Base-by-base conservation (phyloP, 1,140 invertebrate species). In the Mamestra configurata region DNA sequence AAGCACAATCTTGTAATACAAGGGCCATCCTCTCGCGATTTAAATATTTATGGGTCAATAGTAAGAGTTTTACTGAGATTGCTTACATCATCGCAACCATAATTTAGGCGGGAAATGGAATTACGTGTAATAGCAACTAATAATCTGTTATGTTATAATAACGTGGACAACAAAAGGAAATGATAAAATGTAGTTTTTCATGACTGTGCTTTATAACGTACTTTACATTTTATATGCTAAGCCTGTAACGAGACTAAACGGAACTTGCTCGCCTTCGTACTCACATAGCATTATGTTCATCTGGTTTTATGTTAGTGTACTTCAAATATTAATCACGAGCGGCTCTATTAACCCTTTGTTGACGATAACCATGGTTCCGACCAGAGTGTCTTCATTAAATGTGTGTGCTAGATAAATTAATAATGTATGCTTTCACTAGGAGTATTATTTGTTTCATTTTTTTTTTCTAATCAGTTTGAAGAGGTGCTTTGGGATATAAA, bases 41-140 rank as follows among this genome's bases (percentile, higher is more conserved):
- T 76, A 85, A 86, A 84, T 71, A 83, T 87, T 86, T 87, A 85
- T 90, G 86, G 89, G 90, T 91, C 91, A 92, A 93, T 93, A 90
- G 88, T 86, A 86, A 89, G 79, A 88, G 83, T 87, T 87, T 86
- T 86, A 88, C 80, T 77, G 77, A 87, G 83, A 92, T 88, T 88
- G 84, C 86, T 94, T 91, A 90, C 90, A 92, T 92, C 92, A 92
- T 86, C 88, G 73, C 77, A 75, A 86, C 68, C 72, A 82, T 82
- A 83, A 89, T 90, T 91, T 93, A 89, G 92, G 92, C 92, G 93
- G 92, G 92, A 94, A 94, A 92, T 86, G 80, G 79, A 49, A 70
- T 43, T 64, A 61, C 27, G 13, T 46, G 53, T 66, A 49, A 8
- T 49, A 35, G 24, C 68, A 53, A 37, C 5, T 35, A 51, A 64